These are phyloP conservation scores for Ips typographus DNA, from an alignment of 1,140 invertebrate genomes.

Conservation along the genomic window DNA sequence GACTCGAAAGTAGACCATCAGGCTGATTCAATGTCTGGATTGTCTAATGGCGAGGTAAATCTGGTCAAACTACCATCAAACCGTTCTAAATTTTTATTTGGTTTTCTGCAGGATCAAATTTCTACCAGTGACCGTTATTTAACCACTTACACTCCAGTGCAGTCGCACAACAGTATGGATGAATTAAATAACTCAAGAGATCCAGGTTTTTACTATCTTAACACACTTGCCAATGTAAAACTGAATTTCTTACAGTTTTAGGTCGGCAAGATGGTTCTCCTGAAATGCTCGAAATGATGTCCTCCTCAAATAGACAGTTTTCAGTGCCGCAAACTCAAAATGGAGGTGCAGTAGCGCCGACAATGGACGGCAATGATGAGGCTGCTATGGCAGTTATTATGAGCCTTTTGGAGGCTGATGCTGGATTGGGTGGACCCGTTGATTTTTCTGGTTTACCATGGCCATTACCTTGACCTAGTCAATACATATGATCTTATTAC, in stretches of 20 bases:
- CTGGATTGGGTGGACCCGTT: constrained; percentile 64
- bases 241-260: constrained; percentile 42
- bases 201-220: constrained; percentile 39
- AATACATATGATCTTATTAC: no score
- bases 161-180: constrained; percentile 32
- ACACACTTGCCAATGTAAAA: not conserved
- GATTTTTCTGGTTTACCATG: constrained; percentile 86
- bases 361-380: constrained; percentile 80
- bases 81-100: constrained; percentile 25
- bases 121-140: constrained; percentile 28
- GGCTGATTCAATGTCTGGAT: no score
- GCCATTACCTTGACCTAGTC: constrained; percentile 69
- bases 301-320: constrained; percentile 48
- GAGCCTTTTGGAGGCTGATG: constrained; percentile 83
- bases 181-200: constrained; percentile 45
- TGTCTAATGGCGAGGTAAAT: constrained; percentile 40
- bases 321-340: constrained; percentile 49
- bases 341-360: constrained; percentile 48
- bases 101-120: constrained; percentile 43
- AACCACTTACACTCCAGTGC: no score
- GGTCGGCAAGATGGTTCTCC: constrained; percentile 43
- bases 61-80: not conserved
- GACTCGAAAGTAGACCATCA: no score
- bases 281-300: constrained; percentile 63
- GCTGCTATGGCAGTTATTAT: constrained; percentile 92